These are phyloP conservation scores for Esox niger DNA, from an alignment of 2,113 vertebrate species.

Conservation along the genomic window DNA sequence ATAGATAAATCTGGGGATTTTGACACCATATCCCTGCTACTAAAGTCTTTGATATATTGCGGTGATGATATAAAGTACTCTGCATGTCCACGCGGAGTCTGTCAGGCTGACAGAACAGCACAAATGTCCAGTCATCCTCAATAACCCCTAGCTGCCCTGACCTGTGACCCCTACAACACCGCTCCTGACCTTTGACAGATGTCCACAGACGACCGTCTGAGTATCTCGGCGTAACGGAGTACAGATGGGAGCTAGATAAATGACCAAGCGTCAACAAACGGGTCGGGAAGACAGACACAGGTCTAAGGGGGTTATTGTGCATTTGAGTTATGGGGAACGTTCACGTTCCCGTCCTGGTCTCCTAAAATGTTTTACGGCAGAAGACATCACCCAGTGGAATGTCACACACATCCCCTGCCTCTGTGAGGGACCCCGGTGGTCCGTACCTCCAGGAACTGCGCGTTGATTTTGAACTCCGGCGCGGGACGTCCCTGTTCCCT, in stretches of 20 bases:
- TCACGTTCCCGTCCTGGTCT: no score
- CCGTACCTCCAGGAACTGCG: slow-evolving; percentile 92
- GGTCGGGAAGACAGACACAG: background rate
- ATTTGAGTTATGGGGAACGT: no score
- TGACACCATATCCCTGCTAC: no score
- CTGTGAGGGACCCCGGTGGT: no score
- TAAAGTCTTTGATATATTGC: background rate
- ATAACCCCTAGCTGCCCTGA: no score
- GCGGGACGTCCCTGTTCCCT: slow-evolving; percentile 82
- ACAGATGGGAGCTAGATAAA: background rate
- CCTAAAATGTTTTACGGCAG: no score
- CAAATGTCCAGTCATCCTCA: slow-evolving; percentile 32
- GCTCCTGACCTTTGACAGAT: slow-evolving; percentile 49
- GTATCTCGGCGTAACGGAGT: background rate
- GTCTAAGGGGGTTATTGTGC: no score
- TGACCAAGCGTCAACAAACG: background rate
- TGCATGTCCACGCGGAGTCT: background rate
- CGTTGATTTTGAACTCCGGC: slow-evolving; percentile 97
- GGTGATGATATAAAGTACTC: background rate
- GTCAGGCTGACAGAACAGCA: slow-evolving; percentile 18
- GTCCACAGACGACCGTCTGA: slow-evolving; percentile 44
- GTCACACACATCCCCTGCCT: no score
- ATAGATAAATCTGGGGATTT: no score
- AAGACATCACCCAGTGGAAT: no score
- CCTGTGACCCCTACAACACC: slow-evolving; percentile 12